Percentiles rank a stretch among this genome's conserved stretches.
phyloP scores from a whole-genome alignment of 1,140 invertebrate species.

The Stegodyphus mimosarum region DNA sequence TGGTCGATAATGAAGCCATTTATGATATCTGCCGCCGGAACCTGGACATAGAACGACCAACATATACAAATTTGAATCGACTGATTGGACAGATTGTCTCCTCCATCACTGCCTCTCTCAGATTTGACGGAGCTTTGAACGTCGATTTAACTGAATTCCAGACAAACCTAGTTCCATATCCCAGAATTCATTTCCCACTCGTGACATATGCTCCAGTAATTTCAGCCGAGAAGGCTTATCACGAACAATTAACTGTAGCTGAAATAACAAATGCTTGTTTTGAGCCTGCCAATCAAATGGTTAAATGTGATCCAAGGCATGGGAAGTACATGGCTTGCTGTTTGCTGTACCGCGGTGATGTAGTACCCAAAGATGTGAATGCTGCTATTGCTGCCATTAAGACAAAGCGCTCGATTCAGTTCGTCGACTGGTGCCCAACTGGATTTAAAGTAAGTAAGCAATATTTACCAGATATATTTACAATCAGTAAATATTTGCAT shows the following conservation, averaged over 20 bases:
- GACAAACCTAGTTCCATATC: conserved; percentile 87
- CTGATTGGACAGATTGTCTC: conserved; percentile 88
- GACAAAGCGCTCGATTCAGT: conserved; percentile 76
- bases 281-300: conserved; percentile 61
- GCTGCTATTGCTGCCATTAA: conserved; percentile 61
- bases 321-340: conserved; percentile 62
- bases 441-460: conserved; percentile 75
- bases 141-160: conserved; percentile 92
- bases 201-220: conserved; percentile 60
- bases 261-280: conserved; percentile 62
- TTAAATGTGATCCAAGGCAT: conserved; percentile 60
- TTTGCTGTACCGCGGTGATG: conserved; percentile 56
- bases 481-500: too few species aligned
- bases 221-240: conserved; percentile 55
- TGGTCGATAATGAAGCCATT: conserved; percentile 90
- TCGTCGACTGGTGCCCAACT: conserved; percentile 92
- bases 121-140: conserved; percentile 89
- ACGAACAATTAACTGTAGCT: conserved; percentile 59
- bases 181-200: conserved; percentile 79
- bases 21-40: conserved; percentile 92
- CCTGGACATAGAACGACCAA: conserved; percentile 86
- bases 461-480: neutral
- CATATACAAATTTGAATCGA: conserved; percentile 82
- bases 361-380: conserved; percentile 60
- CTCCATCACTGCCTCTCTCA: conserved; percentile 86